Evolutionary conservation across 2,888 invertebrate genomes (phyloP).

Genomic region (Apodemia hepburni): DNA sequence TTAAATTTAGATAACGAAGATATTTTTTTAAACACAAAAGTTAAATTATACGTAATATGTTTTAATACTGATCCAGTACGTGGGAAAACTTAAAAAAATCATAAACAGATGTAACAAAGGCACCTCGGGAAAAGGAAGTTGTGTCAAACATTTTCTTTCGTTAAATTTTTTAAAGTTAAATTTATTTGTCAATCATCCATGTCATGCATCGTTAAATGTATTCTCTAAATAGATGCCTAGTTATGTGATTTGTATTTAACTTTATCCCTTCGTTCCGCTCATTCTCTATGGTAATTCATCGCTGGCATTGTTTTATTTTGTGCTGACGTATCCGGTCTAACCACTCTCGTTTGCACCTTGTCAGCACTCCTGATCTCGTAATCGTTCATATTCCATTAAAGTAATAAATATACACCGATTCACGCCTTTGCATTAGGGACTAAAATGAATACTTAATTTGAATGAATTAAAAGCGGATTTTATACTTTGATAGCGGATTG

Average conservation of each 20-base stretch:
- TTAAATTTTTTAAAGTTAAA: neutral
- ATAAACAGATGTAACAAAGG: no score
- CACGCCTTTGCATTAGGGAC: conserved; percentile 72
- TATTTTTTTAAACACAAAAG: no score
- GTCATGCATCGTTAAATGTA: conserved; percentile 17
- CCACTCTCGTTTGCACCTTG: conserved; percentile 78
- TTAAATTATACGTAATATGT: no score
- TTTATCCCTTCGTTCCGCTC: conserved; percentile 73
- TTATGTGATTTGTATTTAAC: conserved; percentile 69
- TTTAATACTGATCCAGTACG: no score
- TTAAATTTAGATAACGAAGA: no score
- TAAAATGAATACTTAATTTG: conserved; percentile 14
- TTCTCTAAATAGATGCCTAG: conserved; percentile 19
- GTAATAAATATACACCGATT: conserved; percentile 71
- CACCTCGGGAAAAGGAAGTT: no score
- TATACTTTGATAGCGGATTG: conserved; percentile 58
- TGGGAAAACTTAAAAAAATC: no score
- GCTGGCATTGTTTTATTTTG: conserved; percentile 70
- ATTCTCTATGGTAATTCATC: conserved; percentile 74
- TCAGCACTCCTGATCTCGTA: conserved; percentile 77
- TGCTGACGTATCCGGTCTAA: conserved; percentile 64
- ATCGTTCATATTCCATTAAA: conserved; percentile 78
- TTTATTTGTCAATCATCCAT: neutral
- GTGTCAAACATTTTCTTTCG: no score
- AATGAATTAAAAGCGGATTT: conserved; percentile 57